Base-by-base conservation (phyloP, 1,140 invertebrate genomes). In the Drosophila azteca region DNA sequence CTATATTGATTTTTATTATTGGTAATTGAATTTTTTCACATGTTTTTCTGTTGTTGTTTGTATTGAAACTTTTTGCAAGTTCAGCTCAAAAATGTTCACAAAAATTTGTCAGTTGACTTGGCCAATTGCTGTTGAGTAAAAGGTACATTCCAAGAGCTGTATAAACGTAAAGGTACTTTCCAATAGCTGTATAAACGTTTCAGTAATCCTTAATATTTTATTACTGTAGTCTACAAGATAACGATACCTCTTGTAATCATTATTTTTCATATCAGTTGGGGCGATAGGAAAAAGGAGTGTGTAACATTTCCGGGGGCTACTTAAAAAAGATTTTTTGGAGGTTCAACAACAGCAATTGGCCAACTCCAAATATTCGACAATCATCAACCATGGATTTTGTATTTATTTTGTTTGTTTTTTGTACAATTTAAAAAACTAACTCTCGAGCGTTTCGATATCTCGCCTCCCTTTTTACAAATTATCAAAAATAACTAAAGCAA, bases 401-500 rank as follows among this genome's bases (percentile, higher is more conserved):
- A 58, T 61, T 45, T 67, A 20, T 15, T 49, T 73, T 41, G 58
- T 24, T 22, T 62, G 54, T 49, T 50, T 39, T 44, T 54, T 78
- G 44, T 79, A 82, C 79, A 83, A 65, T 79, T 83, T 84, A 79
- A 70, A 79, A 84, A 83, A 75, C 75, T 84, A 83, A 60, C 70
- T 46, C 51, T 63, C 57, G 54, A 69, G 70, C 44, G 69, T 31
- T 60, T 72, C 35, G 45, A 20, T 64, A 46, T 60, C 39, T 71
- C 53, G 55, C 43, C 52, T 68, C 60, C 62, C 58, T 83, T 74
- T 82, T 69, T 83, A 83, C 75, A 83, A 83, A 83, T 83, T 76
- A 83, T 83, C 62, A 70, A 83, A 81, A 74, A 79, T 71, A 83
- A 83, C 75, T 83, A 83, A 79, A 83, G 48, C 70, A 76, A 79